These are phyloP conservation scores for Agrotis exclamationis DNA, from an alignment of 2,888 invertebrate genomes.

Conservation along the genomic window DNA sequence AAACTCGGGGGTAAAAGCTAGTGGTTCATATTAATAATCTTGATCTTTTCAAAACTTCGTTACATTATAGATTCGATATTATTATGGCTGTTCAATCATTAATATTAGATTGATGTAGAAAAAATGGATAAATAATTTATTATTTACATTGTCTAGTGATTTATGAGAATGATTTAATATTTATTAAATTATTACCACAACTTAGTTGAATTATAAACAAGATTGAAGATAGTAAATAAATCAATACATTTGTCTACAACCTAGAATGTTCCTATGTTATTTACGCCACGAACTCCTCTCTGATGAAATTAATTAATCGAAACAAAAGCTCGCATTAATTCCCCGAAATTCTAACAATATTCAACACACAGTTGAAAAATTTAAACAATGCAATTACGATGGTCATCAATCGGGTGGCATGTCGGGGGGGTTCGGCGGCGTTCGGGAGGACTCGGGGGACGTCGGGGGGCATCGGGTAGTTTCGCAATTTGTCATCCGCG, in stretches of 20 bases:
- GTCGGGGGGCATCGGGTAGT: conserved; percentile 65
- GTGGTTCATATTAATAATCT: not conserved
- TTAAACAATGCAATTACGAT: conserved; percentile 53
- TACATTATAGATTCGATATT: not conserved
- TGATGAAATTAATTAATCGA: conserved; percentile 10
- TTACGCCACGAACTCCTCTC: no score
- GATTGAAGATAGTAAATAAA: not conserved
- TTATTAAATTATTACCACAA: conserved; percentile 25
- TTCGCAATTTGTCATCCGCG: conserved; percentile 80
- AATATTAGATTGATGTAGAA: conserved; percentile 8
- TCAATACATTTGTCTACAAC: not conserved
- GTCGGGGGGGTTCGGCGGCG: conserved; percentile 22
- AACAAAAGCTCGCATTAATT: conserved; percentile 10
- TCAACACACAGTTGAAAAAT: conserved; percentile 36
- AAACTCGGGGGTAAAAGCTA: no score
- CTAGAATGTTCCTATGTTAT: not conserved
- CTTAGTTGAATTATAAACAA: not conserved
- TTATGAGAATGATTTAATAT: conserved; percentile 19
- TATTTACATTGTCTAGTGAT: conserved; percentile 2
- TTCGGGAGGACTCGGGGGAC: conserved; percentile 51
- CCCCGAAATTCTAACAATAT: conserved; percentile 30
- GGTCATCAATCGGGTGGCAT: conserved; percentile 62
- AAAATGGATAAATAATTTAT: conserved; percentile 10
- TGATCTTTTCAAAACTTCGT: not conserved
- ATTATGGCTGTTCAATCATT: not conserved